A percentile compares a stretch with the other conserved stretches of the same genome.
Evolutionary conservation across 2,113 vertebrate species (phyloP).

Genomic region (Salvelinus fontinalis): DNA sequence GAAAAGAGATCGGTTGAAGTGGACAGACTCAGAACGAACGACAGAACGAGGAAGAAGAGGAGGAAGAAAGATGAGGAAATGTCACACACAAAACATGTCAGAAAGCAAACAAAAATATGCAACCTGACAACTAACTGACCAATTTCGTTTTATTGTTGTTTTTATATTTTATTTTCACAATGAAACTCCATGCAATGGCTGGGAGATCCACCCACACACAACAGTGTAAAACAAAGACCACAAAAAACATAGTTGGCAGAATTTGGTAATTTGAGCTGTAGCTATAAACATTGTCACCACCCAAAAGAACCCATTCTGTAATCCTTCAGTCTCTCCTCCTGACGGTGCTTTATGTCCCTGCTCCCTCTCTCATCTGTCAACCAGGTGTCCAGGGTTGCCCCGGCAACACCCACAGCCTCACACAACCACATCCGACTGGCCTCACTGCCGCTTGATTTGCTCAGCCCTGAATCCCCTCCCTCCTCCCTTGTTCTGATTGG

Average conservation of each 20-base stretch:
- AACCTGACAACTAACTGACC: constrained; percentile 68
- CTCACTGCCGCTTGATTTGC: constrained; percentile 38
- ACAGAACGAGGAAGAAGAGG: constrained; percentile 42
- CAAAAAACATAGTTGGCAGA: constrained; percentile 34
- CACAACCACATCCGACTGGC: constrained; percentile 13
- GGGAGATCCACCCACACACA: constrained; percentile 52
- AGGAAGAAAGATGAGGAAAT: constrained; percentile 55
- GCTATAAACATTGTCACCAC: constrained; percentile 33
- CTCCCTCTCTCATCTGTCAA: neutral
- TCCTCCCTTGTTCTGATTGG: constrained; percentile 53
- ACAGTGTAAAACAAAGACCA: constrained; percentile 14
- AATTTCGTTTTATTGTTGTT: constrained; percentile 53
- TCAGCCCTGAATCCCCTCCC: constrained; percentile 52
- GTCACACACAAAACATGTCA: constrained; percentile 56
- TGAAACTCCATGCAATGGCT: constrained; percentile 72
- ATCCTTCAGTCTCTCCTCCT: constrained; percentile 19
- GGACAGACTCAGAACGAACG: constrained; percentile 62
- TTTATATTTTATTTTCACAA: constrained; percentile 56
- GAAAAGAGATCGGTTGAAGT: constrained; percentile 49
- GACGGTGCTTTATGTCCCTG: constrained; percentile 10
- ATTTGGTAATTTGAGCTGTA: constrained; percentile 24
- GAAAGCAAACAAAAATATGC: constrained; percentile 58
- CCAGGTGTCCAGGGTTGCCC: constrained; percentile 25
- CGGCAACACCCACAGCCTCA: constrained; percentile 38
- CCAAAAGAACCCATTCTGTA: constrained; percentile 39